Conservation (phyloP, 37 sponge, comb jelly and placozoan species). For the Lycopodina hypogea region DNA sequence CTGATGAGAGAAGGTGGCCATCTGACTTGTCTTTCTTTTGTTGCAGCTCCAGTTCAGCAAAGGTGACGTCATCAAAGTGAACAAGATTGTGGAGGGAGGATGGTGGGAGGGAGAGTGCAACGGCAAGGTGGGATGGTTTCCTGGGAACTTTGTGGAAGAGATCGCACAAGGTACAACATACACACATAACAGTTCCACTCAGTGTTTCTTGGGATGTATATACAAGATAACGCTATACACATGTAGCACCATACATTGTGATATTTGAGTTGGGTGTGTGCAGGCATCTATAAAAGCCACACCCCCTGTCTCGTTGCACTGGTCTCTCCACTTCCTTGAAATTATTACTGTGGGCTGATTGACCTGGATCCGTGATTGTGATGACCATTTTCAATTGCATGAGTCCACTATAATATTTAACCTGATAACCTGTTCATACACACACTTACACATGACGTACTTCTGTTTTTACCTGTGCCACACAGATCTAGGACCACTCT, state of each 20-base stretch:
- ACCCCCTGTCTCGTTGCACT: no score
- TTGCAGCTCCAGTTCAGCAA: constrained; percentile 77
- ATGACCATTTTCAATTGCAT: no score
- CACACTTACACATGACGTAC: no score
- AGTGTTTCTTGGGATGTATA: not conserved
- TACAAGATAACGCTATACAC: not conserved
- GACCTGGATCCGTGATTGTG: no score
- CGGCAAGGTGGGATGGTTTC: constrained; percentile 88
- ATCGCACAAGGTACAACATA: constrained; percentile 54
- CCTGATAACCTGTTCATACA: no score
- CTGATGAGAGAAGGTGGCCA: no score
- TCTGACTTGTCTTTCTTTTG: not conserved
- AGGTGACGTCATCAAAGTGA: constrained; percentile 80
- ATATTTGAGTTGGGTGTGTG: not conserved
- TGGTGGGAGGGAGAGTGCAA: constrained; percentile 92
- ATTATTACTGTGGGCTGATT: no score
- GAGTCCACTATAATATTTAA: no score
- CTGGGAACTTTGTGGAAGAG: constrained; percentile 83
- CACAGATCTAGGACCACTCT: no score
- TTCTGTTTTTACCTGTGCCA: no score
- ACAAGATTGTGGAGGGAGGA: constrained; percentile 81
- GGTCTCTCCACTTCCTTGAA: no score
- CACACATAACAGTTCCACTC: no score
- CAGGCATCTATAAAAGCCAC: not conserved
- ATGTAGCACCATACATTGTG: not conserved